These are phyloP conservation scores for Vollenhovia emeryi DNA, from an alignment of 1,140 invertebrate species.

Conservation along the genomic window DNA sequence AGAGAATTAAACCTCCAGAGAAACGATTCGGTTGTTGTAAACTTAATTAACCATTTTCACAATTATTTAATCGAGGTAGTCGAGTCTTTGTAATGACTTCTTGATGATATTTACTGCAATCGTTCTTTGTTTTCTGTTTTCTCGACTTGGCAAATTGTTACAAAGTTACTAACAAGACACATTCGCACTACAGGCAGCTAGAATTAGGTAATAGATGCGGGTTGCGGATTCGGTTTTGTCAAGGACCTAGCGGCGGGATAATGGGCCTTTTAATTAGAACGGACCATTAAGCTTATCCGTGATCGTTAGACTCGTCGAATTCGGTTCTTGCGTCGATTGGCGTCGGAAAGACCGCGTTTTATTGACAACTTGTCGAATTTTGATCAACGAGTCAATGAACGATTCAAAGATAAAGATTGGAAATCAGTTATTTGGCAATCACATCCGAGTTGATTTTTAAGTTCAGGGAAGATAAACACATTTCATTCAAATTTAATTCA, in stretches of 20 bases:
- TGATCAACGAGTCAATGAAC: neutral
- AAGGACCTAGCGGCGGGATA: slow-evolving; percentile 48
- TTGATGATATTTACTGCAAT: neutral
- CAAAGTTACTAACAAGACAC: slow-evolving; percentile 1
- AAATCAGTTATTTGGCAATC: neutral
- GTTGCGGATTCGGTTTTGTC: slow-evolving; percentile 65
- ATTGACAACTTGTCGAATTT: slow-evolving; percentile 28
- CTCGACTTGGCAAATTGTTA: neutral
- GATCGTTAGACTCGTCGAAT: slow-evolving; percentile 58
- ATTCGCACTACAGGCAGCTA: neutral
- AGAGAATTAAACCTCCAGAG: neutral
- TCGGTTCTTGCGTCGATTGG: slow-evolving; percentile 56
- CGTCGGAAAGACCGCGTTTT: slow-evolving; percentile 46
- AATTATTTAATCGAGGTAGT: slow-evolving; percentile 45
- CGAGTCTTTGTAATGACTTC: slow-evolving; percentile 22
- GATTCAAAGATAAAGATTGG: neutral
- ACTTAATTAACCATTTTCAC: slow-evolving; percentile 31
- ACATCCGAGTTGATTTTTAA: neutral
- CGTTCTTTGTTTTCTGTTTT: slow-evolving; percentile 6
- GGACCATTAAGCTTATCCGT: slow-evolving; percentile 69
- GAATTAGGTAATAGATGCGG: slow-evolving; percentile 49
- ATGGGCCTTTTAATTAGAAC: slow-evolving; percentile 70
- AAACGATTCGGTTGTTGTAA: slow-evolving; percentile 25
- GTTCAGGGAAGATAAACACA: neutral
- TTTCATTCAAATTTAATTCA: neutral